Evolutionary conservation across 2,797 vertebrate species (phyloP), one percentile per base, ranked within the genome.

Genomic region (Muscicapa striata): DNA sequence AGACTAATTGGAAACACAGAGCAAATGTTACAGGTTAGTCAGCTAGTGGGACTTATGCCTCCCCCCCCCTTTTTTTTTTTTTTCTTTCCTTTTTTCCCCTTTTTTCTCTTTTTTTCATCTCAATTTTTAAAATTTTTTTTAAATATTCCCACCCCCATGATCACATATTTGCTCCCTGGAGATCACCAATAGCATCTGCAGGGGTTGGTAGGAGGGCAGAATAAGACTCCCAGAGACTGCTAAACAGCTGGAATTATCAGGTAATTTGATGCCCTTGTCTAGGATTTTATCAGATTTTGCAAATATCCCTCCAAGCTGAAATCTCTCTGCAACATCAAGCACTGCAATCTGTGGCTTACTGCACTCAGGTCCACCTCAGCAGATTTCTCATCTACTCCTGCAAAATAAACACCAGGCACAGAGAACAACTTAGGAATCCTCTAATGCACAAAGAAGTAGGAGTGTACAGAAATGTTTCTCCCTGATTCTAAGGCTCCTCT

Each of bases 21-120:
- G 83, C 77, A 96, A 97, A 97, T 84, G 77, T 96, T 96, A 78
- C 81, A 95, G 88, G 94, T 96, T 90, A 91, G 75, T 34, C 83
- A 88, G 80, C 26, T 27, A 58, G 43, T 29, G 9, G 26, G 27
- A 93, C 58, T 94, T 86, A 32, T 24, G 41, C 27, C n/a, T n/a
- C n/a, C n/a, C n/a, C n/a, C n/a, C 13, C 7, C 3, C 4, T 19
- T 23, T 15, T 15, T 8, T 0, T 40, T 46, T 26, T 11, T 22
- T 23, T 9, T 6, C 3, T 29, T 18, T 46, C 46, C 22, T 23
- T 46, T 46, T 23, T 52, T 30, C 4, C 10, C 10, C 7, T 52
- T 52, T 30, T 52, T 18, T 40, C 10, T 2, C 21, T 46, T 23
- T 45, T 21, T 6, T 23, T 29, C 15, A 15, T 9, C 0, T 46